Evolutionary conservation across 1,140 invertebrate species (phyloP).

Genomic region (Solenopsis invicta): DNA sequence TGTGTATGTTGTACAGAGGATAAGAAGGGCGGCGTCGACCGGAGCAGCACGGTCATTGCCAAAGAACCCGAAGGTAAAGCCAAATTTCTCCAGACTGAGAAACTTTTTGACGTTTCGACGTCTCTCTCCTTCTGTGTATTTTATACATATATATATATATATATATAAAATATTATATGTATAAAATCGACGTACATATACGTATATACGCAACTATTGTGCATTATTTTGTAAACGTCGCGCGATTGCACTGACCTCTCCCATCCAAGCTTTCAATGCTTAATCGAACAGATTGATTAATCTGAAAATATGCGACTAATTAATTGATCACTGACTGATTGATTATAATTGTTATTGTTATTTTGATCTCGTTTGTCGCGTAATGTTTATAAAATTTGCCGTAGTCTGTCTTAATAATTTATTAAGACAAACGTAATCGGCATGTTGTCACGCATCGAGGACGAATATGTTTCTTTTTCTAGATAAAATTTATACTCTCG

Average conservation of each 20-base stretch:
- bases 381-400: not conserved
- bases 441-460: not conserved
- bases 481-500: not conserved
- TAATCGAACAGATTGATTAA: not conserved
- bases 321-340: not conserved
- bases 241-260: conserved; percentile 62
- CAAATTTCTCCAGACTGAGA: conserved; percentile 76
- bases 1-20: conserved; percentile 91
- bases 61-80: conserved; percentile 96
- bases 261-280: conserved; percentile 8
- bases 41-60: conserved; percentile 97
- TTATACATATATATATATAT: not conserved
- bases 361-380: not conserved
- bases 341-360: not conserved
- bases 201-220: conserved; percentile 40
- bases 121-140: conserved; percentile 70
- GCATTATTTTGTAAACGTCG: conserved; percentile 46
- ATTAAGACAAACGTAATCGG: too few relatives aligned
- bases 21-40: conserved; percentile 96
- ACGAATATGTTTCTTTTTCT: not conserved
- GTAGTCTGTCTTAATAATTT: not conserved
- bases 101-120: conserved; percentile 77
- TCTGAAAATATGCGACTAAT: not conserved
- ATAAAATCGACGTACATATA: not conserved
- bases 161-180: not conserved